Evolutionary conservation across 2,113 vertebrate species (phyloP).

Genomic region (Oryzias curvinotus): DNA sequence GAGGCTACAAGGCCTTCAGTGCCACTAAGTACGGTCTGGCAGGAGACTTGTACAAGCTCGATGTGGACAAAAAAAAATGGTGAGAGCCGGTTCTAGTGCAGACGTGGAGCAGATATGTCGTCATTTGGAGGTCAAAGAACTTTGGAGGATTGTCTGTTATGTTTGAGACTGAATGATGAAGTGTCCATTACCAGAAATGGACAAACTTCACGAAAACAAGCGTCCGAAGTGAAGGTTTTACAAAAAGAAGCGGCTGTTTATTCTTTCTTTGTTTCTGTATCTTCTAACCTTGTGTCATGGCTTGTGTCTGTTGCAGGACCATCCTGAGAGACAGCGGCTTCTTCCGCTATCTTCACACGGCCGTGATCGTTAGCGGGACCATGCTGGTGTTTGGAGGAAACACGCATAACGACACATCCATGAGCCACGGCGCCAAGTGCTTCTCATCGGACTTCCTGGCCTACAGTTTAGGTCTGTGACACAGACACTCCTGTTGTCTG

Average conservation of each 20-base stretch:
- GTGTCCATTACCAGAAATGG: no score
- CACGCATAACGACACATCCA: slow-evolving; percentile 98
- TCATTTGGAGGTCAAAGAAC: not conserved
- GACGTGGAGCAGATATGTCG: no score
- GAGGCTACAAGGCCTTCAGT: slow-evolving; percentile 96
- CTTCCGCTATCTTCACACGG: slow-evolving; percentile 94
- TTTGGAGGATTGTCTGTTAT: no score
- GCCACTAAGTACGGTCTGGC: slow-evolving; percentile 95
- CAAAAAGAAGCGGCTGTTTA: no score
- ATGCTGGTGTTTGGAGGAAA: slow-evolving; percentile 98
- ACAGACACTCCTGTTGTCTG: not conserved
- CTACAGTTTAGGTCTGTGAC: slow-evolving; percentile 89
- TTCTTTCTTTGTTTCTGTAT: no score
- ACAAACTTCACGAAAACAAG: no score
- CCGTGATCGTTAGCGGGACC: slow-evolving; percentile 87
- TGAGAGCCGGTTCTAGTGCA: slow-evolving; percentile 47
- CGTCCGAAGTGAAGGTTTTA: no score
- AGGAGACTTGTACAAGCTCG: slow-evolving; percentile 91
- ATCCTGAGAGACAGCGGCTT: slow-evolving; percentile 92
- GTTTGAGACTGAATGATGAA: no score
- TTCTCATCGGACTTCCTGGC: slow-evolving; percentile 97
- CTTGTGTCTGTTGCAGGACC: slow-evolving; percentile 75
- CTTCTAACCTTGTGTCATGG: no score
- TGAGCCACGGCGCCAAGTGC: slow-evolving; percentile 97
- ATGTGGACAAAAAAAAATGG: slow-evolving; percentile 88